Evolutionary conservation across 2,888 invertebrate species (phyloP).

Genomic region (Campaea margaritaria): DNA sequence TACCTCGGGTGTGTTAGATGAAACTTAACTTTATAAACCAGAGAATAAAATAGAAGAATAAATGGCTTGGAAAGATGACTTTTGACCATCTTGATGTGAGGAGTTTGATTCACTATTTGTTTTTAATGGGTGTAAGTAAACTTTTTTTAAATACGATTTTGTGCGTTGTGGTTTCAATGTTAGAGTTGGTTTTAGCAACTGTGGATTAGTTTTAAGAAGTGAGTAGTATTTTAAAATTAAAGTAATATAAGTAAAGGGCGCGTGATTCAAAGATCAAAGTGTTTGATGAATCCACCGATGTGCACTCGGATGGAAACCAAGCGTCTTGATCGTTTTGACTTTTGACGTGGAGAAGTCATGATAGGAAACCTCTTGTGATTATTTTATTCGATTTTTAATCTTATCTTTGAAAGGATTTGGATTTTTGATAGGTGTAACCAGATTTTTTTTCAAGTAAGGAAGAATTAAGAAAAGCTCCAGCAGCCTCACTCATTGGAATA

Average conservation of each 20-base stretch:
- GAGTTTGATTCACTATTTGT: conserved; percentile 17
- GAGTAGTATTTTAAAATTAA: conserved; percentile 57
- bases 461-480: too few relatives aligned
- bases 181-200: conserved; percentile 38
- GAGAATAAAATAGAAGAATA: conserved; percentile 26
- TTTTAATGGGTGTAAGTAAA: conserved; percentile 38
- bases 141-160: not conserved
- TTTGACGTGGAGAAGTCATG: conserved; percentile 30
- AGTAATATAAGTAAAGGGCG: conserved; percentile 81
- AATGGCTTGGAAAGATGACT: conserved; percentile 1
- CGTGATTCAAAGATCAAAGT: conserved; percentile 80
- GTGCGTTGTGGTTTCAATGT: conserved; percentile 8
- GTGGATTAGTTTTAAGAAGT: conserved; percentile 52
- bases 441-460: too few relatives aligned
- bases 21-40: conserved; percentile 33
- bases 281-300: conserved; percentile 73
- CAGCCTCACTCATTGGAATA: too few relatives aligned
- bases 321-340: conserved; percentile 66
- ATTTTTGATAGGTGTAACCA: conserved; percentile 14
- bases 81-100: conserved; percentile 29
- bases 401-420: conserved; percentile 25
- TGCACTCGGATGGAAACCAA: conserved; percentile 52
- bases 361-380: conserved; percentile 20
- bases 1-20: not conserved
- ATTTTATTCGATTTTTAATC: conserved; percentile 19